phyloP scores from a whole-genome alignment of 2,888 invertebrate genomes.

The Morpho helenor region DNA sequence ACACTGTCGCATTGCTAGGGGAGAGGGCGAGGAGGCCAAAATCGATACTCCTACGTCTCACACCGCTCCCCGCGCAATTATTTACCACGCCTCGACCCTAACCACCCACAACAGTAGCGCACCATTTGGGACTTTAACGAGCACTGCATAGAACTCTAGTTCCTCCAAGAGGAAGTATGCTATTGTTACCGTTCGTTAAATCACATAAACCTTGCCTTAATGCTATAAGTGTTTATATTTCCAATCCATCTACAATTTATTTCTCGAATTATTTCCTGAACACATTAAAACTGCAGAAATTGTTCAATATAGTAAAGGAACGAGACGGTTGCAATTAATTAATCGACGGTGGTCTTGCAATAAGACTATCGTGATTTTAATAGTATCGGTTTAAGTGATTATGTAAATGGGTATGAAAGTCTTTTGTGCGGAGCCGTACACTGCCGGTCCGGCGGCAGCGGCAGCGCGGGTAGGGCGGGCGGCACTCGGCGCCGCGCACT shows the following conservation, averaged over 20 bases:
- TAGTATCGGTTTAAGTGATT: constrained; percentile 46
- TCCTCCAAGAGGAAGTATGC: constrained; percentile 32
- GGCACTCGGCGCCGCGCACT: constrained; percentile 75
- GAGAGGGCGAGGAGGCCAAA: constrained; percentile 72
- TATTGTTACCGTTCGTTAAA: constrained; percentile 11
- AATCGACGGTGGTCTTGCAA: constrained; percentile 6
- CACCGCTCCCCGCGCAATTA: constrained; percentile 53
- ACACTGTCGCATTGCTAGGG: constrained; percentile 70
- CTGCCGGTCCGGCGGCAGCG: constrained; percentile 33
- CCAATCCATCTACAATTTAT: constrained; percentile 9
- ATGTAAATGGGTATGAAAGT: constrained; percentile 45
- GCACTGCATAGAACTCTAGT: constrained; percentile 58
- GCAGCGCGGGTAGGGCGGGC: constrained; percentile 61
- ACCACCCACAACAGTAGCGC: constrained; percentile 69
- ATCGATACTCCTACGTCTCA: constrained; percentile 76
- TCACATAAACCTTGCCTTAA: constrained; percentile 18
- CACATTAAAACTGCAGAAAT: neutral
- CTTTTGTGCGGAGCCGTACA: constrained; percentile 33
- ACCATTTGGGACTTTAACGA: constrained; percentile 68
- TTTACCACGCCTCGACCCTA: constrained; percentile 63
- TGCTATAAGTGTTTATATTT: constrained; percentile 15
- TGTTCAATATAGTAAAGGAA: neutral
- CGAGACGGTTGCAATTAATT: constrained; percentile 3
- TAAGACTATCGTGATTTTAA: constrained; percentile 22
- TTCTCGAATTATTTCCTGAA: neutral